These are phyloP conservation scores for Eretmochelys imbricata DNA, from an alignment of 2,113 vertebrate genomes.

Conservation along the genomic window DNA sequence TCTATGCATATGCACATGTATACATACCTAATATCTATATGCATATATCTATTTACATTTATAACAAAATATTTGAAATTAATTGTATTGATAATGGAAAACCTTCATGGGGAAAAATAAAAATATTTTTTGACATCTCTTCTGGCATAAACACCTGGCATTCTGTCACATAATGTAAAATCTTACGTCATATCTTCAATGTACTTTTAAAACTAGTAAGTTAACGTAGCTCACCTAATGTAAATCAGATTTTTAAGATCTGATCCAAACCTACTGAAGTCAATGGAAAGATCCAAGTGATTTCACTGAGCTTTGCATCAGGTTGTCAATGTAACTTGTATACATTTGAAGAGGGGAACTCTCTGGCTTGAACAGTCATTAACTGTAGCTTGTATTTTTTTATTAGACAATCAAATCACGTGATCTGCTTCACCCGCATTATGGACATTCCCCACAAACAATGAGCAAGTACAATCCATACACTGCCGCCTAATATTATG, in stretches of 20 bases:
- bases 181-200: not conserved
- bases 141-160: not conserved
- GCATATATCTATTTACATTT: not conserved
- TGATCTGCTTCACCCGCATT: slow-evolving; percentile 21
- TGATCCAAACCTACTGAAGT: not conserved
- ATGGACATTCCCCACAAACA: slow-evolving; percentile 41
- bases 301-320: slow-evolving; percentile 25
- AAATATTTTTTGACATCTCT: not conserved
- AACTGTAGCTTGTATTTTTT: slow-evolving; percentile 50
- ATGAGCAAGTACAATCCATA: not conserved
- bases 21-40: not conserved
- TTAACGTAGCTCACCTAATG: slow-evolving; percentile 5
- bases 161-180: not conserved
- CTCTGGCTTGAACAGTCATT: slow-evolving; percentile 32
- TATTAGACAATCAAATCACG: slow-evolving; percentile 42
- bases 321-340: slow-evolving; percentile 18
- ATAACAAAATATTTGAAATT: not conserved
- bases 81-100: not conserved
- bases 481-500: not conserved
- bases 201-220: not conserved
- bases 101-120: not conserved
- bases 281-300: not conserved
- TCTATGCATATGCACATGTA: not conserved
- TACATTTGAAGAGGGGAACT: slow-evolving; percentile 13
- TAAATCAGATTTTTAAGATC: not conserved